Percentiles rank a stretch among this genome's conserved stretches.
phyloP scores from a whole-genome alignment of 2,888 invertebrate species.

The Epistrophe eligans region DNA sequence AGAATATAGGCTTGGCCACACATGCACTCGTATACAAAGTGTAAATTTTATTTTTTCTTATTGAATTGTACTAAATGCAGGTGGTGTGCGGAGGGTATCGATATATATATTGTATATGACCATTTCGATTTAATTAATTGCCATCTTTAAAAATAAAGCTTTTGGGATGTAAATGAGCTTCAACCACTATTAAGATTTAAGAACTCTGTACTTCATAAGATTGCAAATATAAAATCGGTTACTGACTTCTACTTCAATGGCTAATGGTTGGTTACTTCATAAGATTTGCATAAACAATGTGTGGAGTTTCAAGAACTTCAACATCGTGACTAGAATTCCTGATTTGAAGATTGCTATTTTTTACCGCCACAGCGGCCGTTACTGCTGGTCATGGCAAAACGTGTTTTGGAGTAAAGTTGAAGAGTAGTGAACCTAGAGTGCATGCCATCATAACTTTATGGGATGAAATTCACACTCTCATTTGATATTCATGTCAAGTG shows the following conservation, averaged over 20 bases:
- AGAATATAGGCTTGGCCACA: conserved; percentile 54
- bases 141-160: conserved; percentile 40
- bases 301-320: conserved; percentile 64
- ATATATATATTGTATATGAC: not conserved
- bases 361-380: not conserved
- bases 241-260: conserved; percentile 54
- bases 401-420: conserved; percentile 40
- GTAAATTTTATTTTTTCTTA: not conserved
- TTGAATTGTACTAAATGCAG: conserved; percentile 27
- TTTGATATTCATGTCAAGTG: conserved; percentile 65
- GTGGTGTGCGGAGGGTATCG: not conserved
- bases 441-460: conserved; percentile 35
- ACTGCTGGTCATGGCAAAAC: conserved; percentile 31
- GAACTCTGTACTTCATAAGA: conserved; percentile 32
- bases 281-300: conserved; percentile 62
- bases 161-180: conserved; percentile 51
- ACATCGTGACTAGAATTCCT: conserved; percentile 68
- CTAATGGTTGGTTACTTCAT: conserved; percentile 50
- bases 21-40: conserved; percentile 20
- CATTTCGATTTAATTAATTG: conserved; percentile 45
- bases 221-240: conserved; percentile 66
- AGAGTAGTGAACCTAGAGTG: conserved; percentile 25
- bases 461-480: conserved; percentile 59
- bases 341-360: conserved; percentile 50
- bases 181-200: conserved; percentile 39